A percentile compares a stretch with the other conserved stretches of the same genome.
Conservation (phyloP, 2,113 vertebrate genomes). For the Pseudorasbora parva region DNA sequence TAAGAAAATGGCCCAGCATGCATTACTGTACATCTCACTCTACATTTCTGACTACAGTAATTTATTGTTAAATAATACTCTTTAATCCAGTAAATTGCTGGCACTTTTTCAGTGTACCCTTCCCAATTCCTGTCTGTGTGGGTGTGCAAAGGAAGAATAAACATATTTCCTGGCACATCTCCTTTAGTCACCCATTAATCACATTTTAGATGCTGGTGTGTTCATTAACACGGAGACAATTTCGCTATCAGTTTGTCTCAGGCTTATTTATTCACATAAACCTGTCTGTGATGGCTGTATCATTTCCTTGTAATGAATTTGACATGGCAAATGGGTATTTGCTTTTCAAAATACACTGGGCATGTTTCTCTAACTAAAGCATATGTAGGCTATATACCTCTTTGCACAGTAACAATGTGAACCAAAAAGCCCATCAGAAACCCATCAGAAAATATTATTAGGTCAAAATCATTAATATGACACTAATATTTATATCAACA, state of each 20-base stretch:
- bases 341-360: not conserved
- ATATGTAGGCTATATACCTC: not conserved
- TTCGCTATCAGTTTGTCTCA: not conserved
- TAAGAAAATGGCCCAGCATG: too few species aligned
- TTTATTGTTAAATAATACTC: too few species aligned
- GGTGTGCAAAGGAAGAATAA: not conserved
- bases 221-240: not conserved
- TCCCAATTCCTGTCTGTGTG: not conserved
- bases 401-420: not conserved
- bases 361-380: not conserved
- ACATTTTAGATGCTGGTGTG: not conserved
- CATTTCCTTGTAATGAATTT: not conserved
- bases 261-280: not conserved
- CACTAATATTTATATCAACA: not conserved
- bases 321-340: not conserved
- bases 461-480: not conserved
- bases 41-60: too few species aligned
- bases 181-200: not conserved
- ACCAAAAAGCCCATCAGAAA: not conserved
- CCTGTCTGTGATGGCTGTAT: not conserved
- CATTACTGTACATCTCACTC: too few species aligned
- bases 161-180: not conserved
- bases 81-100: too few species aligned
- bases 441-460: not conserved
- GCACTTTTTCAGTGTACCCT: too few species aligned